Base-by-base conservation (phyloP, 2,888 invertebrate species). In the Lepidochitona cinerea region DNA sequence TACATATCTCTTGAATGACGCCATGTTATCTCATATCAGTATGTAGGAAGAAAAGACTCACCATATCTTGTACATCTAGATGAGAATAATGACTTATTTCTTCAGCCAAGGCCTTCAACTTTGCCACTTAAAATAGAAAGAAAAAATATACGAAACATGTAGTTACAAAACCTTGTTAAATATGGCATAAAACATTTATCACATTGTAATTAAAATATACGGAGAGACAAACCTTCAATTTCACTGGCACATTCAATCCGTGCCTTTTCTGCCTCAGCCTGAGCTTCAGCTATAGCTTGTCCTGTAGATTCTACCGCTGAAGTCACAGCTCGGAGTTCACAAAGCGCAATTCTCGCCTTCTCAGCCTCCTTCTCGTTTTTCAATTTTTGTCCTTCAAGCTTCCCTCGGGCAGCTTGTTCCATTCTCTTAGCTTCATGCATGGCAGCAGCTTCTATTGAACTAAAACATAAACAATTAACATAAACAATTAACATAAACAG, bases 281-380 rank as follows among this genome's bases (percentile, higher is more conserved):
- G 83, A 7, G 88, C 86, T 79, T 87, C 88, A n/a, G 88, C 88
- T 65, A 79, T 86, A 1, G 88, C 87, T 71, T 88, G 88, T 0
- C 88, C 88, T 5, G 87, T 82, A 1, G 87, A 87, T 75, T 87
- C 87, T 4, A 87, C 85, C 12, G 87, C 87, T 0, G 87, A 84
- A 6, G 87, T 81, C 26, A 83, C 70, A 6, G 87, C 84, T 37
- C 79, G 78, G 32, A 89, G 78, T 70, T 89, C 84, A 37, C 85
- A 79, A 70, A 89, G 77, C 71, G 84, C 81, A 64, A 82, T 77
- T 23, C 88, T 73, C 67, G 85, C 85, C 67, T 77, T 83, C 80
- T 89, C 89, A 0, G 86, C 80, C n/a, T 85, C 82, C 69, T 83
- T 85, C 75, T 89, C 87, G 70, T 86, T 87, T 26, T 69, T 32